These are phyloP conservation scores for Drosophila oshimai DNA, from an alignment of 1,140 invertebrate species.

Conservation along the genomic window DNA sequence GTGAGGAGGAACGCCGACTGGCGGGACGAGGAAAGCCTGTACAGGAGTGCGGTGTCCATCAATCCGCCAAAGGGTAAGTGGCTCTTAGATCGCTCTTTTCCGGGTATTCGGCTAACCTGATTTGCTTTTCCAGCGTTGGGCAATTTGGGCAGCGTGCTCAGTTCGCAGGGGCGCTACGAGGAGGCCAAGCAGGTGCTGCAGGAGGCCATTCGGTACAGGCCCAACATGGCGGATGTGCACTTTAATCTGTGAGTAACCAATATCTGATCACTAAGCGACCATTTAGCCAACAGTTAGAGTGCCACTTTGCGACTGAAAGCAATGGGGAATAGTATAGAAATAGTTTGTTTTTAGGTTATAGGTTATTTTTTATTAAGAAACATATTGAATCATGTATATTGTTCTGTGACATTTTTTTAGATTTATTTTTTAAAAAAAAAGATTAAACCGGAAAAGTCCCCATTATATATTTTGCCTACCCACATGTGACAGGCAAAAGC, in stretches of 20 bases:
- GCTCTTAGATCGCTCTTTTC: neutral
- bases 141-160: conserved; percentile 95
- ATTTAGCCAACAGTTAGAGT: neutral
- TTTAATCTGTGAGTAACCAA: conserved; percentile 96
- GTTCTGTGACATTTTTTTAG: too few species aligned
- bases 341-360: too few species aligned
- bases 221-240: conserved; percentile 98
- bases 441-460: neutral
- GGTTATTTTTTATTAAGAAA: too few species aligned
- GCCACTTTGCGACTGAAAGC: neutral
- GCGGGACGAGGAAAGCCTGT: conserved; percentile 96
- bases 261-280: conserved; percentile 17
- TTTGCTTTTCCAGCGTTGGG: conserved; percentile 89
- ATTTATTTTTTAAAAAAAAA: neutral
- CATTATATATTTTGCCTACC: conserved; percentile 2
- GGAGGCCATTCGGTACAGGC: conserved; percentile 92
- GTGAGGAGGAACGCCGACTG: conserved; percentile 94
- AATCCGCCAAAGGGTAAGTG: conserved; percentile 98
- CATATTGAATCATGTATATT: too few species aligned
- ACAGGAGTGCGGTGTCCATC: conserved; percentile 93
- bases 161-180: conserved; percentile 90
- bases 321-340: neutral
- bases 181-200: conserved; percentile 95
- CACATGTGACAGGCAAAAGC: conserved; percentile 24
- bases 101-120: neutral